Base-by-base conservation (phyloP, 2,113 vertebrate genomes). In the Ammodytes marinus region DNA sequence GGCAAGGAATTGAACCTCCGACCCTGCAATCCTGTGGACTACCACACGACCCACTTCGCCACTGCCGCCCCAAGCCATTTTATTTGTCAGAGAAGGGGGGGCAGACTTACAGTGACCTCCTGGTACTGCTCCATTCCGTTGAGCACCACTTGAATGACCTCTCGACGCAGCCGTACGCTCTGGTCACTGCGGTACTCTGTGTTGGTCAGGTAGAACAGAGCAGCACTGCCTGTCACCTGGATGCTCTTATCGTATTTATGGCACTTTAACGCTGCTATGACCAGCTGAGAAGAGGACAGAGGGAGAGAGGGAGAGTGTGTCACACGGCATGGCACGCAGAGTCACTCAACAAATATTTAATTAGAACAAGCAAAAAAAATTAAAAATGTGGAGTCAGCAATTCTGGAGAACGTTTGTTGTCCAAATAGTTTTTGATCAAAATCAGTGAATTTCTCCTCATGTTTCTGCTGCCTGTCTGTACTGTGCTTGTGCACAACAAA, bases 61-160 rank as follows among this genome's bases (percentile, higher is more conserved):
- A 27, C 27, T 27, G 27, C 27, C 27, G 27, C 27, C 27, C 27
- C 27, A 27, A 27, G 27, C 27, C 27, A 27, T 27, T 27, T 27
- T 27, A 27, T 14, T 66, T 2, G 7, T 66, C 45, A 66, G 45
- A 8, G 7, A 4, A 14, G 10, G 11, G 12, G 12, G 27, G 27
- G 43, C 4, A 46, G 55, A 87, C 97, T 96, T 93, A 99, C 98
- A 85, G 98, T 99, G 89, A 99, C 98, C 83, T 99, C 98, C 94
- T 99, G 98, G 94, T 99, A 99, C 88, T 97, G 96, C 71, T 99
- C 98, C 98, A 99, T 99, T 91, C 98, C 98, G 0, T 98, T 99
- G 10, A 99, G 95, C 60, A 99, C 97, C 91, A 99, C 98, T 84
- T 98, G 96, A 86, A 99, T 98, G 88, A 99, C 97, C 87, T 99